A percentile compares a stretch with the other conserved stretches of the same genome.
Conservation (phyloP, 2,797 vertebrate species). For the Hyperoplus lanceolatus region DNA sequence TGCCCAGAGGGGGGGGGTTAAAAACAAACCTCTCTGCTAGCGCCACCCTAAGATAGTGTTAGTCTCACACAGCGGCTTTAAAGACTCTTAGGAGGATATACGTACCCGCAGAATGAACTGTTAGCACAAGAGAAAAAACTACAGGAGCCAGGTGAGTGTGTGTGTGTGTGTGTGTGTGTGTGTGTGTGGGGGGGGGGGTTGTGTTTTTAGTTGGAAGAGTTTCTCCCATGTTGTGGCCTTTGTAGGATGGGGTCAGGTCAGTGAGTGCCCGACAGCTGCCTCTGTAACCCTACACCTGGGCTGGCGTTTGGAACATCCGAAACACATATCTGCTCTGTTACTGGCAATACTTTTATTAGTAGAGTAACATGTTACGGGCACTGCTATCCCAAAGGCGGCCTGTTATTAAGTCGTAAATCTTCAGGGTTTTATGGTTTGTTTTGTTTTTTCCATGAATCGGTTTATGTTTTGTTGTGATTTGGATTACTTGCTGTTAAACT, state of each 20-base stretch:
- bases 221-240: constrained; percentile 25
- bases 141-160: constrained; percentile 70
- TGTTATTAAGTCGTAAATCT: constrained; percentile 17
- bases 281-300: constrained; percentile 66
- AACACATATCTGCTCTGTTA: constrained; percentile 51
- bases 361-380: constrained; percentile 14
- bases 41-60: constrained; percentile 67
- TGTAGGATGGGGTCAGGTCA: constrained; percentile 56
- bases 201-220: constrained; percentile 25
- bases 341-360: constrained; percentile 40
- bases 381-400: constrained; percentile 21
- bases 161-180: constrained; percentile 50
- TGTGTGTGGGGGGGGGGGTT: background rate
- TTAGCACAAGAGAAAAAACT: constrained; percentile 42
- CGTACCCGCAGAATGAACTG: constrained; percentile 2
- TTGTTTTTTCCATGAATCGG: background rate
- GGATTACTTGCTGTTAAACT: constrained; percentile 9
- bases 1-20: constrained; percentile 48
- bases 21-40: constrained; percentile 60
- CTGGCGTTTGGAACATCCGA: constrained; percentile 57
- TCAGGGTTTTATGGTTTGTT: background rate
- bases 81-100: constrained; percentile 34
- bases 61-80: constrained; percentile 29
- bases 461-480: background rate
- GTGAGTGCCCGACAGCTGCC: constrained; percentile 69